Percentiles rank a stretch among this genome's conserved stretches.
Conservation (phyloP, 2,797 vertebrate species). For the Pseudocheirus occidentalis region DNA sequence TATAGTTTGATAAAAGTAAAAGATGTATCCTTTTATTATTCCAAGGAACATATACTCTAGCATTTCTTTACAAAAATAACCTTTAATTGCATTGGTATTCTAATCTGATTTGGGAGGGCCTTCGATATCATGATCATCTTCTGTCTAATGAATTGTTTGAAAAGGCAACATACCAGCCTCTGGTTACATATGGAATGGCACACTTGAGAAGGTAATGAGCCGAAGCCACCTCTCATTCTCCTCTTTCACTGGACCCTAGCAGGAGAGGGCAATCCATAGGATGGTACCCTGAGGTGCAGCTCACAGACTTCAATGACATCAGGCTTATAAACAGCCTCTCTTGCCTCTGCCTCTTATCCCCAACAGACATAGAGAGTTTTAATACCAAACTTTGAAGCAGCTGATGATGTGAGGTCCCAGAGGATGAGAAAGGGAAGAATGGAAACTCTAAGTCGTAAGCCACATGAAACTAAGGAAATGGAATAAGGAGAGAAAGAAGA, state of each 20-base stretch:
- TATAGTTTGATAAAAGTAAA: constrained; percentile 39
- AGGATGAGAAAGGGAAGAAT: not conserved
- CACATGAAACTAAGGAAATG: constrained; percentile 41
- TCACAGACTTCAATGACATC: constrained; percentile 13
- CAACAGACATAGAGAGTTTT: constrained; percentile 26
- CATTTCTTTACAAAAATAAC: not conserved
- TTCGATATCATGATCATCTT: constrained; percentile 61
- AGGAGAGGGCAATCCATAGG: constrained; percentile 10
- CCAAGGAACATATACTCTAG: not conserved
- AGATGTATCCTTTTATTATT: not conserved
- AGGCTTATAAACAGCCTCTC: constrained; percentile 7
- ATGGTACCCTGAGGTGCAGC: constrained; percentile 41
- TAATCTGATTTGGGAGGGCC: not conserved
- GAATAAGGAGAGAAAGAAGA: constrained; percentile 46
- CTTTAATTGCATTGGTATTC: not conserved
- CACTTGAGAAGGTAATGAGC: constrained; percentile 67
- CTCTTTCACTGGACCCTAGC: constrained; percentile 23
- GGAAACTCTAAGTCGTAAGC: not conserved
- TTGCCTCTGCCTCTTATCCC: not conserved
- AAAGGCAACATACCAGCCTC: constrained; percentile 66
- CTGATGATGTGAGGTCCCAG: not conserved
- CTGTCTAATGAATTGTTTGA: constrained; percentile 77
- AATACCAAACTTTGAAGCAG: constrained; percentile 5
- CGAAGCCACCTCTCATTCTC: constrained; percentile 67
- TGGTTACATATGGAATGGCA: not conserved